Base-by-base conservation (phyloP, 2,888 invertebrate genomes). In the Teinopalpus imperialis region DNA sequence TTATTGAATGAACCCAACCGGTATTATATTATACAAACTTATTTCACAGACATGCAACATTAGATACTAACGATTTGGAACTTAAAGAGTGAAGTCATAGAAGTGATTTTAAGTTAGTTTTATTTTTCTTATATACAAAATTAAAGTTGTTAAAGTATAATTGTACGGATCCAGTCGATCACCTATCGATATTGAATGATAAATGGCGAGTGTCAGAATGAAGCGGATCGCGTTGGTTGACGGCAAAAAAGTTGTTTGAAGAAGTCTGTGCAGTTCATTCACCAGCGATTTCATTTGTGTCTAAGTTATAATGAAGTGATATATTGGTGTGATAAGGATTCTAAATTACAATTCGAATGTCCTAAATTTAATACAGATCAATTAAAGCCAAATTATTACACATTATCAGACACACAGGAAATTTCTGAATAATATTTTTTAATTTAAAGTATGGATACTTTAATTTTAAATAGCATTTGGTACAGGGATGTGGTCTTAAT, bases 121-220 rank as follows among this genome's bases (percentile, higher is more conserved):
- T 14, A 9, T 27, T 43, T 42, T 24, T 9, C n/a, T 8, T 2
- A 6, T n/a, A n/a, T 13, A 35, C 8, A 23, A 9, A 18, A 5
- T 41, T 27, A 27, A 24, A 43, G 12, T 24, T 20, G 34, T 37
- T 10, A 31, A 45, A 53, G 51, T 61, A 68, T 72, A 72, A 73
- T 75, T 74, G 72, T 69, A 65, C 63, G 57, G 57, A 54, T 66
- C 67, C 65, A 71, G 74, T 70, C 72, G 79, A 80, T 81, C 81
- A 76, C 69, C 63, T 59, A 68, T 77, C 70, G 81, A 79, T 79
- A 74, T 61, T 55, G 54, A 58, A 67, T 80, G 81, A 81, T 80
- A 75, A 77, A 81, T 78, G 77, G 64, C 61, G 53, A 48, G 52
- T 64, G 77, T 78, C 77, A 70, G 43, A 43, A 57, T 51, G 43